A percentile compares a stretch with the other conserved stretches of the same genome.
These are phyloP conservation scores for Arrhamphus sclerolepis DNA, from an alignment of 2,797 vertebrate species.

Conservation along the genomic window DNA sequence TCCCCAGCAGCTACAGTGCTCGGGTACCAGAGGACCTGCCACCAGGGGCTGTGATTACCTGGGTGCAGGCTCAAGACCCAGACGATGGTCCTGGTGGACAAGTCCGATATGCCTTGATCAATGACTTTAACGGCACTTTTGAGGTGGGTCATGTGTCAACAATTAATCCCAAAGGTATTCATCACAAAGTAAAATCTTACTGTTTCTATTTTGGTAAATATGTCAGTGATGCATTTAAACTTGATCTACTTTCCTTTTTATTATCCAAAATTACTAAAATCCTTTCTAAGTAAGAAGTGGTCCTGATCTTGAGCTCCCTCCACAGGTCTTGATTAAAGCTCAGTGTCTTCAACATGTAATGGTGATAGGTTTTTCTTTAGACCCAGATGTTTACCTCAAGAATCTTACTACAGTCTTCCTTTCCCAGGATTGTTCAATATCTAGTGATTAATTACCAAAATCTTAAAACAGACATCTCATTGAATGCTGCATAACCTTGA, in stretches of 20 bases:
- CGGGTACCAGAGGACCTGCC: constrained; percentile 94
- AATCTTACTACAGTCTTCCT: neutral
- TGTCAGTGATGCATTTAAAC: no score
- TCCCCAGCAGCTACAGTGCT: constrained; percentile 88
- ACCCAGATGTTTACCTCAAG: no score
- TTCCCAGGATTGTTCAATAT: neutral
- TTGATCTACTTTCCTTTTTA: no score
- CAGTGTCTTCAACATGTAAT: neutral
- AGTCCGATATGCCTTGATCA: constrained; percentile 88
- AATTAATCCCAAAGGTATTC: no score
- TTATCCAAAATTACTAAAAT: no score
- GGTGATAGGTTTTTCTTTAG: neutral
- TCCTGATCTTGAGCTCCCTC: neutral
- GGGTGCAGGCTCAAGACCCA: constrained; percentile 92
- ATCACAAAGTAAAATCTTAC: neutral
- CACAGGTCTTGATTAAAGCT: neutral
- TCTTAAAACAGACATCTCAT: no score
- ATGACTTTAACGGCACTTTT: constrained; percentile 89
- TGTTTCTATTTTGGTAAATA: neutral
- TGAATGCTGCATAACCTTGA: no score
- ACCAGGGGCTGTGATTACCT: constrained; percentile 86
- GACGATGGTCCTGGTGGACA: constrained; percentile 89
- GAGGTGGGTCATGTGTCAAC: constrained; percentile 70
- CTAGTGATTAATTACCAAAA: no score
- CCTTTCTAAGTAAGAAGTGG: no score